phyloP scores from a whole-genome alignment of 2,113 vertebrate species.

The Alethe diademata region DNA sequence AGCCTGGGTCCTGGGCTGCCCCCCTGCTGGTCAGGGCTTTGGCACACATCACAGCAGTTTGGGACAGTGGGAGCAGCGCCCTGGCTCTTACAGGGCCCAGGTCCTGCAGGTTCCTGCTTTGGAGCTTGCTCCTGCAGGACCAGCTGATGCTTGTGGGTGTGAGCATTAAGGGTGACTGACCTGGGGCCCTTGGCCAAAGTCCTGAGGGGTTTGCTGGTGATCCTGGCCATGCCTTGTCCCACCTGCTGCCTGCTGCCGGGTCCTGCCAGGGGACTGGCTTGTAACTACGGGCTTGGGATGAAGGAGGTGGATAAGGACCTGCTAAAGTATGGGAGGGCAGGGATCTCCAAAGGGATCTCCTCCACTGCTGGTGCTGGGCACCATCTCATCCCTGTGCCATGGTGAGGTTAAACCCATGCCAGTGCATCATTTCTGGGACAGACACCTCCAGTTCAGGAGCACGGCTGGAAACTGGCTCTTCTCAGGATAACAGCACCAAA shows the following conservation, averaged over 20 bases:
- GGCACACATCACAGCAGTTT: accelerated
- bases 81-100: accelerated
- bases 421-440: background rate
- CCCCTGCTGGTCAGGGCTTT: background rate
- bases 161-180: background rate
- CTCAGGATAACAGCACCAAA: background rate
- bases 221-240: background rate
- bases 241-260: background rate
- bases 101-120: background rate
- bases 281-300: background rate
- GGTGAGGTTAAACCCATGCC: background rate
- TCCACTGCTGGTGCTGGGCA: background rate
- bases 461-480: background rate
- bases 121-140: background rate
- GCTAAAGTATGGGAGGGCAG: background rate
- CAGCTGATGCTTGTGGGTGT: background rate
- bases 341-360: background rate
- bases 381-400: background rate
- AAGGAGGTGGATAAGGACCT: background rate
- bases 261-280: background rate
- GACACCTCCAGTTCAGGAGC: background rate
- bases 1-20: accelerated
- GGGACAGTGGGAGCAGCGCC: background rate
- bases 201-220: background rate
- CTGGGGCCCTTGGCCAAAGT: background rate